Base-by-base conservation (phyloP, 2,113 vertebrate genomes). In the Hassar affinis region DNA sequence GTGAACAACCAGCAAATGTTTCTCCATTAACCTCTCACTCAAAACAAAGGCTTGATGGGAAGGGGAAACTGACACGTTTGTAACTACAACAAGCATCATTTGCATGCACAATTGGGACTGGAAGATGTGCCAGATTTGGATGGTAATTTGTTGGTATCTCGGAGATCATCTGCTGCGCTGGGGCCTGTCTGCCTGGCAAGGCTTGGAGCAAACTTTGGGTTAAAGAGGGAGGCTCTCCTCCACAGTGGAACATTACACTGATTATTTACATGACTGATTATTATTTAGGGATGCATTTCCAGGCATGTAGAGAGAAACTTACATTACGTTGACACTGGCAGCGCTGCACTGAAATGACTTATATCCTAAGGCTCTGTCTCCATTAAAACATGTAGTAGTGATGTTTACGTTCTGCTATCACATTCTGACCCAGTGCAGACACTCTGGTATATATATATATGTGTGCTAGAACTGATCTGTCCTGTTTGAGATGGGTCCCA, bases 141-240 rank as follows among this genome's bases (percentile, higher is more conserved):
- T 82, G 82, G 69, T 85, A 85, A 86, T 84, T 84, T 84, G 76
- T 69, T 52, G 20, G 62, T 78, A 80, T 71, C 76, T 87, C 45
- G 59, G 88, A 89, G 78, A 86, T 86, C 82, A 54, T 78, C 74
- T 86, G 87, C 77, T 86, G 74, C 85, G 59, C 42, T 79, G 80
- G 79, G 87, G 79, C 76, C 64, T 7, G 72, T 52, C 56, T 83
- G 56, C 72, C 61, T 82, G 49, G 25, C 56, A 79, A 45, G 69
- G 47, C 62, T 76, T 15, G 30, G 38, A 78, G 76, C 33, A 30
- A 62, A 80, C 45, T 64, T 76, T 42, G 45, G 72, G 45, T 80
- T 84, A 84, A 78, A 57, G 52, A 72, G 33, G 47, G 69, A 78
- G 25, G 79, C 72, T 61, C 66, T 66, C 12, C 54, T 27, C 27